These are phyloP conservation scores for Pseudomyrmex gracilis DNA, from an alignment of 1,140 invertebrate genomes.

Conservation along the genomic window DNA sequence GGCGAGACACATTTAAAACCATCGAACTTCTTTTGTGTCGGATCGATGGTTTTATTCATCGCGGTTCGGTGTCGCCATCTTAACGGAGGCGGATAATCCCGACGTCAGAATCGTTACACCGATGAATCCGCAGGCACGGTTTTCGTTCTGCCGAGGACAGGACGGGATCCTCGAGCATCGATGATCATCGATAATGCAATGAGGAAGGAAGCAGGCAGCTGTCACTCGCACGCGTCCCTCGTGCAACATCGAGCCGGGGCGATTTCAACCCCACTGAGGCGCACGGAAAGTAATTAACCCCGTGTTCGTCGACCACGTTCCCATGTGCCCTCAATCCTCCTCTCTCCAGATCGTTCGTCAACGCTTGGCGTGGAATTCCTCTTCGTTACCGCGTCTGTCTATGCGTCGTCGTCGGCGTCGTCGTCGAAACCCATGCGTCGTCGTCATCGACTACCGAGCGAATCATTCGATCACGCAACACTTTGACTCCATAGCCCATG, in stretches of 20 bases:
- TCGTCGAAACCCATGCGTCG: neutral
- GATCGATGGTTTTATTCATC: constrained; percentile 53
- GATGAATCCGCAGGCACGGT: constrained; percentile 34
- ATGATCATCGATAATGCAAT: constrained; percentile 56
- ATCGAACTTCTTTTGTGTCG: neutral
- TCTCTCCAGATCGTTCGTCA: neutral
- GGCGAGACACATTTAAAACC: neutral
- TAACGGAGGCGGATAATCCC: constrained; percentile 46
- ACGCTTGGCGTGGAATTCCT: constrained; percentile 11
- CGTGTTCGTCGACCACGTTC: constrained; percentile 27
- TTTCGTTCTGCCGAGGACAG: constrained; percentile 46
- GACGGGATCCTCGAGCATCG: constrained; percentile 16
- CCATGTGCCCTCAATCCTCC: neutral
- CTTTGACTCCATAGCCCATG: constrained; percentile 44
- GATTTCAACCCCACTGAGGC: constrained; percentile 47
- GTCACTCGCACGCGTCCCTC: constrained; percentile 39
- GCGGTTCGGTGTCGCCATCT: constrained; percentile 27
- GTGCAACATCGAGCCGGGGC: constrained; percentile 51
- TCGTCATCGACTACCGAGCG: neutral
- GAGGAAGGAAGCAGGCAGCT: constrained; percentile 51
- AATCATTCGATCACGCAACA: constrained; percentile 51
- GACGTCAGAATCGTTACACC: constrained; percentile 35
- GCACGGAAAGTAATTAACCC: constrained; percentile 57
- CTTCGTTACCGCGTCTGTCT: neutral
- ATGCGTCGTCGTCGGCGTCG: too few relatives aligned